These are phyloP conservation scores for Chrysemys picta DNA, from an alignment of 2,113 vertebrate genomes.

Conservation along the genomic window DNA sequence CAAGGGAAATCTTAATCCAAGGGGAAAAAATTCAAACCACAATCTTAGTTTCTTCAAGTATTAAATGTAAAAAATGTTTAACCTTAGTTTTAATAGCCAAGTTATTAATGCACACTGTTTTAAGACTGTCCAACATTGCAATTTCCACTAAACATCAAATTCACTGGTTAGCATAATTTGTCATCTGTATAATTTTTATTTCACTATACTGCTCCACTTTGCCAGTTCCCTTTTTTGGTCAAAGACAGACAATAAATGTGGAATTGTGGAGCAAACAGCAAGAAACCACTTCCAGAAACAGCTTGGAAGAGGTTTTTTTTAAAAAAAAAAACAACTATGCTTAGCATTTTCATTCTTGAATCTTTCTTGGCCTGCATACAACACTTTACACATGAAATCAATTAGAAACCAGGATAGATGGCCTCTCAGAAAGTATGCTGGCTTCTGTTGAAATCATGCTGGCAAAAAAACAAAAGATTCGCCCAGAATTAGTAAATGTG, in stretches of 20 bases:
- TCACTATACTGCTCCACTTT: slow-evolving; percentile 15
- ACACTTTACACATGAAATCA: slow-evolving; percentile 44
- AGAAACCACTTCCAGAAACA: slow-evolving; percentile 51
- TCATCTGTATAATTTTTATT: slow-evolving; percentile 18
- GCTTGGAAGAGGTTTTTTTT: background rate
- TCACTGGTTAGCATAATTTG: background rate
- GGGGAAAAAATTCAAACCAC: background rate
- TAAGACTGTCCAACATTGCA: background rate
- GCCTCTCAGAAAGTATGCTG: slow-evolving; percentile 10
- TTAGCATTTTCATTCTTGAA: slow-evolving; percentile 54
- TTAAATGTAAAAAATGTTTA: background rate
- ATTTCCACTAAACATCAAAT: background rate
- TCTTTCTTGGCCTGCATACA: slow-evolving; percentile 13
- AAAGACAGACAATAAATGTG: slow-evolving; percentile 10
- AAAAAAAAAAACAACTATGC: background rate
- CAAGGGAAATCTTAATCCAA: background rate
- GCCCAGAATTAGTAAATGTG: background rate
- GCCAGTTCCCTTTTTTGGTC: slow-evolving; percentile 7
- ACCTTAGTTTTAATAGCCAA: background rate
- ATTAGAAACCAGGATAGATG: slow-evolving; percentile 40
- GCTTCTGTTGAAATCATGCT: slow-evolving; percentile 15
- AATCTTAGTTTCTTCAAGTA: background rate
- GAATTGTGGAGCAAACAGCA: background rate
- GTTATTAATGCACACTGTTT: background rate
- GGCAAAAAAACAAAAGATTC: background rate